Percentiles rank a stretch among this genome's conserved stretches.
phyloP scores from a whole-genome alignment of 2,113 vertebrate genomes.

The Phyllostomus hastatus region DNA sequence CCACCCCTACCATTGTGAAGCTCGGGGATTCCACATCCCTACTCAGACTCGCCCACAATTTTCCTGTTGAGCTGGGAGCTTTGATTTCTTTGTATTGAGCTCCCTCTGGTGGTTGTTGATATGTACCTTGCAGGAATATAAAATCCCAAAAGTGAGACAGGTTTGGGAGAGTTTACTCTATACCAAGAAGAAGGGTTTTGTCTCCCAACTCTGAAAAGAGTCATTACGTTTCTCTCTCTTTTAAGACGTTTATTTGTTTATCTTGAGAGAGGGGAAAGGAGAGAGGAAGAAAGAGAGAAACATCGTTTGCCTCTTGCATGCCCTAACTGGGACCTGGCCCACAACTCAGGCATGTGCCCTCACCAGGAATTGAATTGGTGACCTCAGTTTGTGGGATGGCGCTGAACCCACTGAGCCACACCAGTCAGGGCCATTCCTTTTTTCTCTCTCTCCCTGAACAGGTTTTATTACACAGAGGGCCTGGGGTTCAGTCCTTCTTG shows the following conservation, averaged over 20 bases:
- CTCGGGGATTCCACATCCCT: not conserved
- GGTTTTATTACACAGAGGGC: no score
- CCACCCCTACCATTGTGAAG: not conserved
- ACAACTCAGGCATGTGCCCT: no score
- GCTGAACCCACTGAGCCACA: no score
- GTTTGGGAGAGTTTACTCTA: not conserved
- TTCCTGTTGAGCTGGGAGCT: not conserved
- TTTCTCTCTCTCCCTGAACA: not conserved
- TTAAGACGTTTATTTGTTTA: no score
- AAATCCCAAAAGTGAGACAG: not conserved
- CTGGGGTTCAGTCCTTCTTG: no score
- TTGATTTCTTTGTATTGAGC: conserved; percentile 20
- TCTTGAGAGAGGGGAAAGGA: no score
- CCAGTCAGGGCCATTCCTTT: not conserved
- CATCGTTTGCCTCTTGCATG: no score
- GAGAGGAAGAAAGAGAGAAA: no score
- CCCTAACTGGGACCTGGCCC: no score
- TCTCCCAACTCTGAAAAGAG: not conserved
- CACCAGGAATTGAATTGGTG: no score
- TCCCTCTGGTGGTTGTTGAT: conserved; percentile 45
- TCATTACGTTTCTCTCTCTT: not conserved
- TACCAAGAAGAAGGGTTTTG: not conserved
- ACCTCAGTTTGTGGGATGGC: no score
- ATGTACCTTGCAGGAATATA: not conserved
- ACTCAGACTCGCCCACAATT: not conserved